A percentile compares a stretch with the other conserved stretches of the same genome.
Conservation (phyloP, 2,113 vertebrate species). For the Piaya cayana region DNA sequence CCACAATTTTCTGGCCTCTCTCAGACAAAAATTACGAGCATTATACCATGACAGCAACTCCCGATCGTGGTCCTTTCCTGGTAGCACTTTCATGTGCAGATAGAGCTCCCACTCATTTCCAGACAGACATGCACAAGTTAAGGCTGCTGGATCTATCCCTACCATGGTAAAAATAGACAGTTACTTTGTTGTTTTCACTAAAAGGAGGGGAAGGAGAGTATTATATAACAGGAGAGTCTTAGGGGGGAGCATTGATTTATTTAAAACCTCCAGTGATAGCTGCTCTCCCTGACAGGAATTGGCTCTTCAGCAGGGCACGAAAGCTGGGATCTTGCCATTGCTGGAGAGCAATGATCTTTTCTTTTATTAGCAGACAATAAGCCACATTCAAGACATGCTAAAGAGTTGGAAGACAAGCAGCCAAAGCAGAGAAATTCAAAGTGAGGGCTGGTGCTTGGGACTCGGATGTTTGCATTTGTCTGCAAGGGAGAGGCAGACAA, state of each 20-base stretch:
- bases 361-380: conserved; percentile 55
- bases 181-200: conserved; percentile 42
- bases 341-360: conserved; percentile 43
- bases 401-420: conserved; percentile 55
- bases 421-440: conserved; percentile 38
- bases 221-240: conserved; percentile 37
- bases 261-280: conserved; percentile 49
- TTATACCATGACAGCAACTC: neutral
- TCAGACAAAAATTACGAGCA: neutral
- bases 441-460: neutral
- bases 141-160: neutral
- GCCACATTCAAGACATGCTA: conserved; percentile 58
- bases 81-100: neutral
- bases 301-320: conserved; percentile 25
- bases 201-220: conserved; percentile 33
- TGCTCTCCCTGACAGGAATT: conserved; percentile 20
- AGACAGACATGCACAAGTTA: neutral
- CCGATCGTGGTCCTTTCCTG: neutral
- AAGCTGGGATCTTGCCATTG: conserved; percentile 51
- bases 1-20: neutral
- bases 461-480: conserved; percentile 20
- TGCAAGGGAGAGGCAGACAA: neutral
- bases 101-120: conserved; percentile 22
- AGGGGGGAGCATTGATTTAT: neutral
- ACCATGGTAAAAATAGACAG: conserved; percentile 37